A percentile compares a stretch with the other conserved stretches of the same genome.
Conservation (phyloP, 2,113 vertebrate genomes). For the Bothrops jararaca region DNA sequence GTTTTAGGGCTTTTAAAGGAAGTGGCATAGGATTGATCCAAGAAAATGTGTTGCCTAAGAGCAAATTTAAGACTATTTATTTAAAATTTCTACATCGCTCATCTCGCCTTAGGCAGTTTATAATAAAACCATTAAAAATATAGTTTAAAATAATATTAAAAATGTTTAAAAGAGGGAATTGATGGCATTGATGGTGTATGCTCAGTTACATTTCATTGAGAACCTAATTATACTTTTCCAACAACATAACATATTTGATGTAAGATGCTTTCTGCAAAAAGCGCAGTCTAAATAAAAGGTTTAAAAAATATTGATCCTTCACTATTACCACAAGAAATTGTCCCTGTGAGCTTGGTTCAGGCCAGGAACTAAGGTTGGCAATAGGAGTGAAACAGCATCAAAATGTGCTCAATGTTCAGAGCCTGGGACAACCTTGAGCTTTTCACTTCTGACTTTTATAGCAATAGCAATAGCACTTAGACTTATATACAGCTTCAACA, state of each 20-base stretch:
- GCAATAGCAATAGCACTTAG: too few relatives aligned
- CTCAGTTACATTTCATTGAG: background rate
- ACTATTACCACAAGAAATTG: background rate
- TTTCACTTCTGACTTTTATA: too few relatives aligned
- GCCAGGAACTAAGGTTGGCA: background rate
- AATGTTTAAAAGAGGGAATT: background rate
- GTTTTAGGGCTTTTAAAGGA: background rate
- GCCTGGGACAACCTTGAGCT: background rate
- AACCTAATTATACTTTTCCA: background rate
- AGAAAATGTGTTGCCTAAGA: background rate
- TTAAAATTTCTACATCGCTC: background rate
- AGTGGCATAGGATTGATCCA: background rate
- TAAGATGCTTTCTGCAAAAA: background rate
- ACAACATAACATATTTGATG: background rate
- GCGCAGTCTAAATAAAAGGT: background rate
- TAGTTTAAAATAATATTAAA: background rate
- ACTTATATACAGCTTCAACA: too few relatives aligned
- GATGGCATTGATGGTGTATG: background rate
- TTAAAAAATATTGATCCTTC: background rate
- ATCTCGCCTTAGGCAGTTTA: background rate
- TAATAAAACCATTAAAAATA: background rate
- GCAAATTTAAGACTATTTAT: background rate
- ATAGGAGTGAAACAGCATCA: background rate
- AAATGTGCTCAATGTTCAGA: background rate
- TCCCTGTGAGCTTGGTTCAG: background rate